Percentiles rank a stretch among this genome's conserved stretches.
These are phyloP conservation scores for Helicolenus hilgendorfi DNA, from an alignment of 2,797 vertebrate species.

Conservation along the genomic window DNA sequence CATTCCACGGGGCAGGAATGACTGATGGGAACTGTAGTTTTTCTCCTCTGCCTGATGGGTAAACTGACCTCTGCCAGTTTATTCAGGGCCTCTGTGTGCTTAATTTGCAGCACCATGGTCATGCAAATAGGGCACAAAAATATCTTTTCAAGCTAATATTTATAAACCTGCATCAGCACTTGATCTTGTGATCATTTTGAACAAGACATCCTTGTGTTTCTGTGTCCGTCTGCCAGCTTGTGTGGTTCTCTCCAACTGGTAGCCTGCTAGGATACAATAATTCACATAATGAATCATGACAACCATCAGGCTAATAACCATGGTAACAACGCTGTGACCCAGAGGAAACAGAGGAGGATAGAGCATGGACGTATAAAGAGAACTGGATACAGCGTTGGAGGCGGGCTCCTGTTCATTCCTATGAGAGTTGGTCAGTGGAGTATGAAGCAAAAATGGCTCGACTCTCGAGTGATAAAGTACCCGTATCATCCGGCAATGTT, in stretches of 20 bases:
- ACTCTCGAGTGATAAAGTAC: no score
- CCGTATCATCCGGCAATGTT: no score
- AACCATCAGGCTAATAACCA: constrained; percentile 72
- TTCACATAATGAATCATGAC: constrained; percentile 71
- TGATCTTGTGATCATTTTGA: constrained; percentile 65
- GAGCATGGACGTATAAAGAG: neutral
- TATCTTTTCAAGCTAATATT: constrained; percentile 21
- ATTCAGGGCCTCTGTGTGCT: neutral
- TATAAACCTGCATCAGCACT: constrained; percentile 46
- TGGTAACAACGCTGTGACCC: constrained; percentile 51
- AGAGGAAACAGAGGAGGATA: constrained; percentile 31
- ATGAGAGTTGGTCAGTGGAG: no score
- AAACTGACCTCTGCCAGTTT: constrained; percentile 29
- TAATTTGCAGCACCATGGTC: constrained; percentile 6
- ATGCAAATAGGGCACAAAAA: constrained; percentile 2
- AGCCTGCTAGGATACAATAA: constrained; percentile 73
- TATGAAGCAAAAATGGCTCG: no score
- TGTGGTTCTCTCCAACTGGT: constrained; percentile 40
- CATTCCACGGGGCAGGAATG: constrained; percentile 64
- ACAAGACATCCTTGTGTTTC: constrained; percentile 47
- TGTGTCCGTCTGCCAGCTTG: neutral
- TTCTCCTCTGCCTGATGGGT: neutral
- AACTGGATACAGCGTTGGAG: no score
- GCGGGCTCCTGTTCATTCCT: no score
- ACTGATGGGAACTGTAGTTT: constrained; percentile 69